Evolutionary conservation across 2,888 invertebrate species (phyloP).

Genomic region (Dynastes tityus): DNA sequence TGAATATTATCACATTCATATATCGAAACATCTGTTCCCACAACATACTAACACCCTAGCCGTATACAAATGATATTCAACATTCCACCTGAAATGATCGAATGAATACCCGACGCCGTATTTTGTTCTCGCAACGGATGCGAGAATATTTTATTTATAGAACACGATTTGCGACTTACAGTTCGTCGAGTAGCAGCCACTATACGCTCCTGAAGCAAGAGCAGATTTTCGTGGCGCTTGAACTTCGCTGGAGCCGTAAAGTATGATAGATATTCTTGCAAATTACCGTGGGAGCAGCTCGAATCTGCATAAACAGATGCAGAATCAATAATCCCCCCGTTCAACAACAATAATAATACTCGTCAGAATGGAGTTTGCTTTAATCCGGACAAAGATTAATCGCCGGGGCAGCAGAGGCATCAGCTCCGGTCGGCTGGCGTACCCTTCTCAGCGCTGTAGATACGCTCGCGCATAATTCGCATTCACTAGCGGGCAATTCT

Average conservation of each 20-base stretch:
- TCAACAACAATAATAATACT: slow-evolving; percentile 42
- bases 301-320: slow-evolving; percentile 39
- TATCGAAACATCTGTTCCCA: too few species aligned
- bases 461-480: slow-evolving; percentile 21
- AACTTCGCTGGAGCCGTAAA: background rate
- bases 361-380: slow-evolving; percentile 40
- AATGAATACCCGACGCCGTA: too few species aligned
- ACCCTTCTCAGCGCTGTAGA: background rate
- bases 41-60: too few species aligned
- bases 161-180: background rate
- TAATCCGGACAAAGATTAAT: slow-evolving; percentile 45
- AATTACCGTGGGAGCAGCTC: slow-evolving; percentile 17
- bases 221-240: background rate
- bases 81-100: too few species aligned
- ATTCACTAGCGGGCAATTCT: slow-evolving; percentile 15
- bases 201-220: background rate
- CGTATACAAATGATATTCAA: too few species aligned
- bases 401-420: background rate
- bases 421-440: background rate
- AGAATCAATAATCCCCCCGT: slow-evolving; percentile 37
- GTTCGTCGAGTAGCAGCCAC: background rate
- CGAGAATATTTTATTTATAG: background rate
- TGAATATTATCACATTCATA: too few species aligned
- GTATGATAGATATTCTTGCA: slow-evolving; percentile 34
- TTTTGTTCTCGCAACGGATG: too few species aligned